Percentiles rank a stretch among this genome's conserved stretches.
These are phyloP conservation scores for Trididemnum clinides DNA, from an alignment of 23 tunicate genomes.

Conservation along the genomic window DNA sequence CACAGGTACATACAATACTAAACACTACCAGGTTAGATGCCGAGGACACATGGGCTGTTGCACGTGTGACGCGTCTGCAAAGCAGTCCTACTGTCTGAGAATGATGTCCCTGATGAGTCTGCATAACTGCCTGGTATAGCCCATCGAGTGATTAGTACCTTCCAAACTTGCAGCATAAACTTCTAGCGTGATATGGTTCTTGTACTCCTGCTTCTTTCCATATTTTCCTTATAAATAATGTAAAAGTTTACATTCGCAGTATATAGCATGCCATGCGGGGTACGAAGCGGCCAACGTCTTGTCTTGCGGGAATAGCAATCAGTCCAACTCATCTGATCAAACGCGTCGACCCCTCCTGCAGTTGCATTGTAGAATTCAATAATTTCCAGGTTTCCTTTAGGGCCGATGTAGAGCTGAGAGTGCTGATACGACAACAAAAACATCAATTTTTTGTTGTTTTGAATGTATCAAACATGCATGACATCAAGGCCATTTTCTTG, in stretches of 20 bases:
- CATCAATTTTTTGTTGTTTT: neutral
- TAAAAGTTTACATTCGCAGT: neutral
- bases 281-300: neutral
- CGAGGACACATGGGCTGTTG: neutral
- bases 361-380: neutral
- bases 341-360: neutral
- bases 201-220: neutral
- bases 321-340: neutral
- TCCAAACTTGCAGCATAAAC: neutral
- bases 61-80: neutral
- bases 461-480: neutral
- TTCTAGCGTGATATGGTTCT: neutral
- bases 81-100: neutral
- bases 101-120: neutral
- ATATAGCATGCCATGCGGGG: neutral
- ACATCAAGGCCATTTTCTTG: neutral
- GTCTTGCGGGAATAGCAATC: neutral
- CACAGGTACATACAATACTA: neutral
- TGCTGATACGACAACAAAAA: neutral
- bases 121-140: neutral
- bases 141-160: slow-evolving; percentile 9
- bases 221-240: neutral
- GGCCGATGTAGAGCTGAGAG: neutral
- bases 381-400: neutral
- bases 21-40: neutral